Percentiles rank a stretch among this genome's conserved stretches.
Conservation (phyloP, 2,113 vertebrate species). For the Aplodontia rufa region DNA sequence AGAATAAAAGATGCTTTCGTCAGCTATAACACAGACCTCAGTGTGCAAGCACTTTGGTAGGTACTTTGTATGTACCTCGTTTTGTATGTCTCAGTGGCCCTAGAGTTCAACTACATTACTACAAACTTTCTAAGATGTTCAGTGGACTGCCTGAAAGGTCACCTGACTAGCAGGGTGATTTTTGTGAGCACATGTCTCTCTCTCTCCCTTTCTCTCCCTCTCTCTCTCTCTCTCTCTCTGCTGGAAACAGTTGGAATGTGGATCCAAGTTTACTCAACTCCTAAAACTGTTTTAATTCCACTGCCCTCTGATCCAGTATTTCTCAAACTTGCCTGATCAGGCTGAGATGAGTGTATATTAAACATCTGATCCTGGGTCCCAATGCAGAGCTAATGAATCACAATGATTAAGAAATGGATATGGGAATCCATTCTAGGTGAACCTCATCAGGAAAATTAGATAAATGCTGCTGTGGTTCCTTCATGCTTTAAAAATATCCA, state of each 20-base stretch:
- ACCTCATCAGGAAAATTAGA: not conserved
- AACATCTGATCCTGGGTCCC: not conserved
- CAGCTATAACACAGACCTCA: not conserved
- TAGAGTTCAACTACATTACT: not conserved
- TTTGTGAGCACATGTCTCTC: too few relatives aligned
- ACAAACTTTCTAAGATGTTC: not conserved
- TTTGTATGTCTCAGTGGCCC: not conserved
- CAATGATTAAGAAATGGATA: not conserved
- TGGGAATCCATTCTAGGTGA: not conserved
- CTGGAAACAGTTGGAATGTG: not conserved
- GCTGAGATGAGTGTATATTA: not conserved
- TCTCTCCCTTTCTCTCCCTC: too few relatives aligned
- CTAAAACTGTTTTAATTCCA: not conserved
- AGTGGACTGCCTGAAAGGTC: not conserved
- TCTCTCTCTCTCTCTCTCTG: too few relatives aligned
- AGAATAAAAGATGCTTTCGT: not conserved
- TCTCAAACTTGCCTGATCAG: not conserved
- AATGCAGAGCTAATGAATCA: not conserved
- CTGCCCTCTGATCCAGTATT: not conserved
- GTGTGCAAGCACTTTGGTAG: not conserved
- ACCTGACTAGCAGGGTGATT: too few relatives aligned
- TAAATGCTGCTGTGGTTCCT: not conserved
- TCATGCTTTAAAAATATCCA: not conserved
- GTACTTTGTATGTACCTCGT: not conserved
- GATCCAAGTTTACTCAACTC: not conserved